phyloP scores from a whole-genome alignment of 1,140 invertebrate species.

The Bacillus rossius region DNA sequence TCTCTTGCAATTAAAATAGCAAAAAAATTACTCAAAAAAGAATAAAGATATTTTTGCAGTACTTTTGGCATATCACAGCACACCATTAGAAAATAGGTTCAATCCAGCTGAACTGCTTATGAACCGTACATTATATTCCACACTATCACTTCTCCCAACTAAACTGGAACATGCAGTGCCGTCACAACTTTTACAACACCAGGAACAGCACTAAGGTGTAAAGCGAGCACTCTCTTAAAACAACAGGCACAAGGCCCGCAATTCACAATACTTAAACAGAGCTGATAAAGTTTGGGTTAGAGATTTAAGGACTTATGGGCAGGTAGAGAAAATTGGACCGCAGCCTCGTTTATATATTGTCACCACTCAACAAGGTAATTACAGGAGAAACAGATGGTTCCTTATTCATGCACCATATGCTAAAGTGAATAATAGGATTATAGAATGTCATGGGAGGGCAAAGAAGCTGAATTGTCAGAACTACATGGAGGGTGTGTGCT shows the following conservation, averaged over 20 bases:
- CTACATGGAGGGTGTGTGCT: no score
- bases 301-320: conserved; percentile 20
- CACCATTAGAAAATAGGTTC: conserved; percentile 29
- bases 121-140: conserved; percentile 19
- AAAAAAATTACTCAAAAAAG: conserved; percentile 25
- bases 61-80: conserved; percentile 27
- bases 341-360: conserved; percentile 18
- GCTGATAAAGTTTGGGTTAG: conserved; percentile 22
- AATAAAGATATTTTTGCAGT: conserved; percentile 20
- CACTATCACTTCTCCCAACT: conserved; percentile 19
- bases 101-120: conserved; percentile 28
- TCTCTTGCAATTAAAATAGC: conserved; percentile 24
- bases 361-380: conserved; percentile 6
- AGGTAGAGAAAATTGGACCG: not conserved
- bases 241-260: conserved; percentile 11
- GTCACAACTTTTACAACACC: not conserved
- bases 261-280: conserved; percentile 1
- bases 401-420: conserved; percentile 10
- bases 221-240: conserved; percentile 16
- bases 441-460: no score
- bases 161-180: conserved; percentile 4
- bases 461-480: no score
- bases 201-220: conserved; percentile 17
- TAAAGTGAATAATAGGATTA: no score
- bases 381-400: conserved; percentile 13